Base-by-base conservation (phyloP, 2,113 vertebrate species). In the Tupaia chinensis region DNA sequence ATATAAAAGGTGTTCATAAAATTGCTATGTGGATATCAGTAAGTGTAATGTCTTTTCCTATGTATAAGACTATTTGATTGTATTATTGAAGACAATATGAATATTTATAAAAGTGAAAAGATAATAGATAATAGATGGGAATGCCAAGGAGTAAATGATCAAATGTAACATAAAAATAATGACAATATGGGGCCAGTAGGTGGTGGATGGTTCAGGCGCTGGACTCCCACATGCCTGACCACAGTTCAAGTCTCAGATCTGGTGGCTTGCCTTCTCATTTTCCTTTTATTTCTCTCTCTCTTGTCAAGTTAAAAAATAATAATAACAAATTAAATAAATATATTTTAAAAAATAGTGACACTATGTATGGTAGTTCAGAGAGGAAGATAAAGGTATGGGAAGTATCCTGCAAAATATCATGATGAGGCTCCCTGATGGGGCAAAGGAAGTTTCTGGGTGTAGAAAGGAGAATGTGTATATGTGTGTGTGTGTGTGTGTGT, bases 1-100 rank as follows among this genome's bases (percentile, higher is more conserved):
- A 70, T 95, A 78, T 81, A n/a, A 78, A 87, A 90, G 54, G 14
- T 23, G 83, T 81, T 86, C 78, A 86, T 78, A 23, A 96, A 61
- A 86, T 83, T 89, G 32, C 14, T 90, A n/a, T 53, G 13, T 73
- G 20, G 56, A 54, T 72, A 87, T 63, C 20, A 81, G 11, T 53
- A 79, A 91, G 23, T 91, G 2, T 91, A 53, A 74, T n/a, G 58
- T 60, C 23, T 58, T 79, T 93, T 78, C 54, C 17, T 96, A 25
- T 58, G 78, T 68, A 19, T 83, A 92, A 84, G 32, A 80, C 53
- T 73, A 60, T 32, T 87, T 44, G 61, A 61, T 77, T 87, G 22
- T 69, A 74, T 12, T 44, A 60, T 77, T 70, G 56, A 90, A 68
- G 23, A 84, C 15, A 97, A 81, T 78, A 29, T 29, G 7, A 44